phyloP scores from a whole-genome alignment of 2,888 invertebrate genomes.

The Eledone cirrhosa region DNA sequence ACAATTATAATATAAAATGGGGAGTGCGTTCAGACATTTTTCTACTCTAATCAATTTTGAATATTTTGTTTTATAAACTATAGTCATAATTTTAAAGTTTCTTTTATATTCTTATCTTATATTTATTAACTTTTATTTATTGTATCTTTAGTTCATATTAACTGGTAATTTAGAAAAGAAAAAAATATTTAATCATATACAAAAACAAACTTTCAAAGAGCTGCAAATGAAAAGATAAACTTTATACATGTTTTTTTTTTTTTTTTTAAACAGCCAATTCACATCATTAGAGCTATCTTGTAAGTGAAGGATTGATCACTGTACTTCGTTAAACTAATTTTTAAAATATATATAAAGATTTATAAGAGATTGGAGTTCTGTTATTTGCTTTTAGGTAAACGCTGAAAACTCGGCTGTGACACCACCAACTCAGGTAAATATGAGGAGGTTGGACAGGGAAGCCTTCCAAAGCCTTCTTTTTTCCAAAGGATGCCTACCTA shows the following conservation, averaged over 20 bases:
- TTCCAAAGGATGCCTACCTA: constrained; percentile 25
- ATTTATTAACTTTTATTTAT: no score
- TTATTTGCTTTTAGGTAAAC: constrained; percentile 23
- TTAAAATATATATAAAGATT: not conserved
- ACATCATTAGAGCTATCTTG: not conserved
- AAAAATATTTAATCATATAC: not conserved
- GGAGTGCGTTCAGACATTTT: no score
- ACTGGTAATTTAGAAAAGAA: not conserved
- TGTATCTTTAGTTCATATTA: no score
- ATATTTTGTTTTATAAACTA: no score
- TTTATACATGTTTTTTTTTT: not conserved
- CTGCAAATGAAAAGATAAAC: no score
- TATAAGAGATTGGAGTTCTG: constrained; percentile 24
- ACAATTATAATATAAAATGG: no score
- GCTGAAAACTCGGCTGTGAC: constrained; percentile 25
- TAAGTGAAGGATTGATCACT: not conserved
- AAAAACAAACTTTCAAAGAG: no score
- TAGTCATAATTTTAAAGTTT: no score
- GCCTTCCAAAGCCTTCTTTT: constrained; percentile 20
- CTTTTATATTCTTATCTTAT: no score
- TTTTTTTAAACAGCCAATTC: not conserved
- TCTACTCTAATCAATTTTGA: no score
- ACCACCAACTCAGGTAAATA: constrained; percentile 27
- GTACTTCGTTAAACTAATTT: not conserved
- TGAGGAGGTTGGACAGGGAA: constrained; percentile 23